phyloP scores from a whole-genome alignment of 1,140 invertebrate genomes.

The Nephotettix cincticeps region DNA sequence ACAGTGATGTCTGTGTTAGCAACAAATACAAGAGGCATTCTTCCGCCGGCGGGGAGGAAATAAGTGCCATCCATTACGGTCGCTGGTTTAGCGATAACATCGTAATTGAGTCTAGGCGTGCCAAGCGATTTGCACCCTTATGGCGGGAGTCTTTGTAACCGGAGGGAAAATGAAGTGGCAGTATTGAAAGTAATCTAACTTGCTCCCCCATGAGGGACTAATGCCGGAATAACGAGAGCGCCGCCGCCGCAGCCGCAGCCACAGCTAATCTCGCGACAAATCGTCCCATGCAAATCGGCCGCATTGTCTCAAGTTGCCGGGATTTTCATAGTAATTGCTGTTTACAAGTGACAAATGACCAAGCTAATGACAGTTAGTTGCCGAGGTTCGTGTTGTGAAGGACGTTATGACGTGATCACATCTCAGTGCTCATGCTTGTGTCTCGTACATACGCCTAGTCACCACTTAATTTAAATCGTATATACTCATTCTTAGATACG shows the following conservation, averaged over 20 bases:
- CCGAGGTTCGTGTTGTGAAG: no score
- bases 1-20: background rate
- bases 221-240: slow-evolving; percentile 17
- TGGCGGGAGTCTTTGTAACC: slow-evolving; percentile 20
- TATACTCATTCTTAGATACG: no score
- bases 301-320: slow-evolving; percentile 2
- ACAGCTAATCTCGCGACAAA: slow-evolving; percentile 27
- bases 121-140: slow-evolving; percentile 34
- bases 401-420: no score
- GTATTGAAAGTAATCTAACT: slow-evolving; percentile 1
- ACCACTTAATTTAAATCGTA: no score
- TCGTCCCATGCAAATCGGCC: background rate
- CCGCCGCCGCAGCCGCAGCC: slow-evolving; percentile 22
- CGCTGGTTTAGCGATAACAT: slow-evolving; percentile 32
- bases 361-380: no score
- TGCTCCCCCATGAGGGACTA: slow-evolving; percentile 26
- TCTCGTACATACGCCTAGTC: no score
- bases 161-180: slow-evolving; percentile 20
- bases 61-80: slow-evolving; percentile 34
- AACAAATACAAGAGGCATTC: background rate
- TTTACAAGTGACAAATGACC: background rate
- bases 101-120: slow-evolving; percentile 32
- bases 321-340: slow-evolving; percentile 10
- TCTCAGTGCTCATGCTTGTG: no score
- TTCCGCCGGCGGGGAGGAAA: slow-evolving; percentile 30